Conservation (phyloP, 2,113 vertebrate species). For the Python bivittatus region DNA sequence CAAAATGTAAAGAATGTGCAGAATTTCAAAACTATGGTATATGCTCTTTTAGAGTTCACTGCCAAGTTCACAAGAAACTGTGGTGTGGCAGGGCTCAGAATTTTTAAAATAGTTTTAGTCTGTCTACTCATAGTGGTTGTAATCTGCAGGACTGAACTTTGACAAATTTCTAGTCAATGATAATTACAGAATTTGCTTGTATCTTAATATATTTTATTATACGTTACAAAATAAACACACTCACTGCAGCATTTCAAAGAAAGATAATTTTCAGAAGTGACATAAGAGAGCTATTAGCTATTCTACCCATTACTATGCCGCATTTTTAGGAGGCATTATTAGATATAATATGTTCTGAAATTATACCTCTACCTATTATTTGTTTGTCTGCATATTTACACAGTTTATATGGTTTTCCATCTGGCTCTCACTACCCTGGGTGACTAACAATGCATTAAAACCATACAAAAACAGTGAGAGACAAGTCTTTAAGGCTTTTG, state of each 20-base stretch:
- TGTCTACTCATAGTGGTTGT: no score
- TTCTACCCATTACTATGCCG: background rate
- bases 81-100: no score
- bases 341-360: background rate
- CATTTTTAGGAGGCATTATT: background rate
- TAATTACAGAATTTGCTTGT: background rate
- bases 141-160: no score
- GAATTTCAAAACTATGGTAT: background rate
- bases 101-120: no score
- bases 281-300: background rate
- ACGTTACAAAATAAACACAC: background rate
- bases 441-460: background rate
- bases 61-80: no score
- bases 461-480: background rate
- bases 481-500: background rate
- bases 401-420: background rate
- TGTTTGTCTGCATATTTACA: background rate
- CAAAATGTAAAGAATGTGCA: conserved; percentile 34
- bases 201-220: background rate
- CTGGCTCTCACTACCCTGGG: background rate
- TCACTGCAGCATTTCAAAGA: background rate
- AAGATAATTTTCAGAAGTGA: background rate
- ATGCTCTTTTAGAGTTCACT: background rate
- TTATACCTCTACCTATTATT: background rate
- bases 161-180: background rate